A percentile compares a stretch with the other conserved stretches of the same genome.
These are phyloP conservation scores for Phymorhynchus buccinoides DNA, from an alignment of 1,140 invertebrate species.

Conservation along the genomic window DNA sequence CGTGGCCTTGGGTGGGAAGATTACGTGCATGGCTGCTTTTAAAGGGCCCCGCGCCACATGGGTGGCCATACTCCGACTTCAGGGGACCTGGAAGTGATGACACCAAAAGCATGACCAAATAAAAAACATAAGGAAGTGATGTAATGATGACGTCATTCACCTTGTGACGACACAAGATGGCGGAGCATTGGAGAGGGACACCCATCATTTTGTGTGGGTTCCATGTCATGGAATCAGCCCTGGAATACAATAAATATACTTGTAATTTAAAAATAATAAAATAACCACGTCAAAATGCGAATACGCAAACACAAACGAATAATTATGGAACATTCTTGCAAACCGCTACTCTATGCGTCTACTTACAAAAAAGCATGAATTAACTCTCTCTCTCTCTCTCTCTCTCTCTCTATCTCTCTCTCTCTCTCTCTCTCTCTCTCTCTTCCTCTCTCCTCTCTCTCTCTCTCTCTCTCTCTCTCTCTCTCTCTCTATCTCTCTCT, in stretches of 20 bases:
- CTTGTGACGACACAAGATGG: constrained; percentile 95
- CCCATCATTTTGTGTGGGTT: constrained; percentile 99
- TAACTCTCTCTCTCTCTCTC: neutral
- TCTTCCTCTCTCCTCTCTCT: neutral
- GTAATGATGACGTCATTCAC: constrained; percentile 76
- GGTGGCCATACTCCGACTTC: no score
- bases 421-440: neutral
- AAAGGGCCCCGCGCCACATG: no score
- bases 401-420: neutral
- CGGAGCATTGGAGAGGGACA: constrained; percentile 94
- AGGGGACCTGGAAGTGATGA: no score
- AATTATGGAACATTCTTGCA: no score
- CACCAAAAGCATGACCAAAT: no score
- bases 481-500: neutral
- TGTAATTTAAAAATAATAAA: neutral
- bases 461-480: neutral
- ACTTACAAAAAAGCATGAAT: constrained; percentile 65
- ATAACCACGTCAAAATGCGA: neutral
- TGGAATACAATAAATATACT: constrained; percentile 73
- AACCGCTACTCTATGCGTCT: neutral
- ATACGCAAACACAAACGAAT: neutral
- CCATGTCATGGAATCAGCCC: constrained; percentile 97
- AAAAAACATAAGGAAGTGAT: no score
- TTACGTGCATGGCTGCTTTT: no score
- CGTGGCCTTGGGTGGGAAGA: no score